Percentiles rank a stretch among this genome's conserved stretches.
Conservation (phyloP, 2,888 invertebrate genomes). For the Apantesis nais region DNA sequence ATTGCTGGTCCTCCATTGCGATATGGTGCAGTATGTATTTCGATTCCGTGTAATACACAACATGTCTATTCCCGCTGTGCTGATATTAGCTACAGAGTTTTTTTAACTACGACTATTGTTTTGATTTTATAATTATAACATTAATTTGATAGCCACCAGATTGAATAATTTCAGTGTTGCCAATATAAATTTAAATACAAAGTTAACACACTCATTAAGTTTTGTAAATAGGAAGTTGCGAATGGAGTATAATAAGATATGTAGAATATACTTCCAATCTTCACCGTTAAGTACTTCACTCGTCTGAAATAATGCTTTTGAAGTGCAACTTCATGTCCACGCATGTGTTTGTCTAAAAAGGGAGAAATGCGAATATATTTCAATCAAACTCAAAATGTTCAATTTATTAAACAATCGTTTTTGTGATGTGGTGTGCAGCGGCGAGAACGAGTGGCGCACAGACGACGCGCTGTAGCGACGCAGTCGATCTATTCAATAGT, state of each 20-base stretch:
- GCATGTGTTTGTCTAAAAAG: not conserved
- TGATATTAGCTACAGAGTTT: not conserved
- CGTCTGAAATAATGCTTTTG: not conserved
- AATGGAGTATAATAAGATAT: not conserved
- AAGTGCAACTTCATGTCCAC: not conserved
- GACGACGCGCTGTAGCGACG: not conserved
- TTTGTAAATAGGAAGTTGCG: too few species aligned
- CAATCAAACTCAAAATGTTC: slow-evolving; percentile 10
- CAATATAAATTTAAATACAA: too few species aligned
- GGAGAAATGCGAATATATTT: not conserved
- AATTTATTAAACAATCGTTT: slow-evolving; percentile 5
- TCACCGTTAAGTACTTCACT: not conserved
- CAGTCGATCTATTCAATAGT: slow-evolving; percentile 21
- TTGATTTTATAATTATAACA: not conserved
- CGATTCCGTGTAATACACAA: too few species aligned
- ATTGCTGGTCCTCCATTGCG: too few species aligned
- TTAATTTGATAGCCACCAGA: not conserved
- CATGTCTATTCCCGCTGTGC: too few species aligned
- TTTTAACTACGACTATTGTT: too few species aligned
- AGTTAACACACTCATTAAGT: too few species aligned
- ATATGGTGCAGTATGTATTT: too few species aligned
- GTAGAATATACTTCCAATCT: not conserved
- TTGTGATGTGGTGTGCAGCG: slow-evolving; percentile 1
- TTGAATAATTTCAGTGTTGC: too few species aligned
- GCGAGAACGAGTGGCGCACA: not conserved